These are phyloP conservation scores for Euthynnus affinis DNA, from an alignment of 2,797 vertebrate genomes.

Conservation along the genomic window DNA sequence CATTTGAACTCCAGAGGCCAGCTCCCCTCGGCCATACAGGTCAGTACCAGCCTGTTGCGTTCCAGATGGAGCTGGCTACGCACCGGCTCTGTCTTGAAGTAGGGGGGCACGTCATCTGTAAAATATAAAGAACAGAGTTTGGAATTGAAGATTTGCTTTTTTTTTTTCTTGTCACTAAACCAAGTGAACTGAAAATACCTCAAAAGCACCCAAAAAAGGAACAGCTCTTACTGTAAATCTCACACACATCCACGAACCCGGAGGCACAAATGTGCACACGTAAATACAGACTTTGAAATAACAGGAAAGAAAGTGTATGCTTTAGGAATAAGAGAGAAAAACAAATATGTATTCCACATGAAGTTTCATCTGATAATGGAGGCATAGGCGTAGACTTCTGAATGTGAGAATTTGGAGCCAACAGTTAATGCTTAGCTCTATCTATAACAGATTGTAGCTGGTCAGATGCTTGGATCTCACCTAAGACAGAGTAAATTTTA, in stretches of 20 bases:
- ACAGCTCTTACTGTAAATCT: constrained; percentile 19
- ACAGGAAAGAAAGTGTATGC: not conserved
- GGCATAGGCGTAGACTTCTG: no score
- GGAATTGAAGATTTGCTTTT: not conserved
- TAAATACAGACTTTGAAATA: constrained; percentile 16
- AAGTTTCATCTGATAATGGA: constrained; percentile 18
- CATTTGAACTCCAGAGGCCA: constrained; percentile 99
- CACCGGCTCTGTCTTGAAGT: constrained; percentile 97
- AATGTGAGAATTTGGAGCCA: not conserved
- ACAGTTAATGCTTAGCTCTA: constrained; percentile 13
- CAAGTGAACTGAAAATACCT: not conserved
- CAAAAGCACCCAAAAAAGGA: constrained; percentile 18
- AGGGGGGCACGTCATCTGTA: constrained; percentile 95
- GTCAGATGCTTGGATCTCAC: constrained; percentile 58
- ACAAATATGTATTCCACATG: constrained; percentile 1
- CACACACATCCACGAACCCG: constrained; percentile 16
- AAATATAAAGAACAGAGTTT: constrained; percentile 24
- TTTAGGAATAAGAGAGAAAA: constrained; percentile 1
- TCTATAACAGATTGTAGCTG: constrained; percentile 34
- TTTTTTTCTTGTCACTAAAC: not conserved
- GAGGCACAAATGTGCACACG: constrained; percentile 14
- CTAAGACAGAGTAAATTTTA: constrained; percentile 46
- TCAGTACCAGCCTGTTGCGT: constrained; percentile 96
- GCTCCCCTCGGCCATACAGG: constrained; percentile 98
- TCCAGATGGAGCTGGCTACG: constrained; percentile 96